Percentiles rank a stretch among this genome's conserved stretches.
Evolutionary conservation across 2,113 vertebrate genomes (phyloP).

Genomic region (Peucedramus taeniatus): DNA sequence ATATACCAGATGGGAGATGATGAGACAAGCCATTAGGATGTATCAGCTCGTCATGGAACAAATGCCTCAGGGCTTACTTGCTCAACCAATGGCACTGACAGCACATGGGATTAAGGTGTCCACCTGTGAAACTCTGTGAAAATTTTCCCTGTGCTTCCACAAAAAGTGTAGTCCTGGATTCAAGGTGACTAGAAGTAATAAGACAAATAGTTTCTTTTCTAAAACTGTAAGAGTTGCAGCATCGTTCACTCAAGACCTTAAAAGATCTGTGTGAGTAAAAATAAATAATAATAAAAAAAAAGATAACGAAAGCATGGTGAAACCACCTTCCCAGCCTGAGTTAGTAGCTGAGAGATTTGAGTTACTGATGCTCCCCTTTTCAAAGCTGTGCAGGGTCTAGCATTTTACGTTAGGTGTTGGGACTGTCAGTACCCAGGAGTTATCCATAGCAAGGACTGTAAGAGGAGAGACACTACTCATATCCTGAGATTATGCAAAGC

Average conservation of each 20-base stretch:
- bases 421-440: not conserved
- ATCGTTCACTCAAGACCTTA: not conserved
- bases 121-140: not conserved
- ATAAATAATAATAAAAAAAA: not conserved
- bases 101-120: not conserved
- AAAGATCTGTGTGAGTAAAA: not conserved
- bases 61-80: not conserved
- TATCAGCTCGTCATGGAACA: not conserved
- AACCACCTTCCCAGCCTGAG: not conserved
- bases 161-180: not conserved
- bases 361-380: not conserved
- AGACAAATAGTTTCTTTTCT: not conserved
- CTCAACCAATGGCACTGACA: not conserved
- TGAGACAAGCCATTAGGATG: not conserved
- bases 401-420: not conserved
- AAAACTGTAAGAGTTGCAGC: not conserved
- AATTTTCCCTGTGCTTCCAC: not conserved
- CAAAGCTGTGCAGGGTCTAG: not conserved
- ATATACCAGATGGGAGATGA: conserved; percentile 37
- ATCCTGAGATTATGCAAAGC: not conserved
- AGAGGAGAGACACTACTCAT: not conserved
- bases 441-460: not conserved
- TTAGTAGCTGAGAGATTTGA: not conserved
- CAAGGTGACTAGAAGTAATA: not conserved
- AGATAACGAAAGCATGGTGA: not conserved